These are phyloP conservation scores for Adoxophyes honmai DNA, from an alignment of 1,140 invertebrate species.

Conservation along the genomic window DNA sequence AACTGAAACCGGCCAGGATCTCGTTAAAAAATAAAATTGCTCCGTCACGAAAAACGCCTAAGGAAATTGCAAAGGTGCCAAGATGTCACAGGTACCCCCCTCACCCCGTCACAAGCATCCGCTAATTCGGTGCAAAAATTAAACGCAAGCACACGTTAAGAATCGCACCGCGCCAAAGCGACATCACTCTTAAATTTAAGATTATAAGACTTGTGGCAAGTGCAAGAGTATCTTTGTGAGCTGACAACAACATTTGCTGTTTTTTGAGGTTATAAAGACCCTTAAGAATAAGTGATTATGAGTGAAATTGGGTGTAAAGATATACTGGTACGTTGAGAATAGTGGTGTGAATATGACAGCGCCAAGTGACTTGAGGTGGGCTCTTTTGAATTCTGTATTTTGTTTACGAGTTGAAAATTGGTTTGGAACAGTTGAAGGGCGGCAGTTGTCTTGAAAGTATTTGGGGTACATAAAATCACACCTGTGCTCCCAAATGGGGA, in stretches of 20 bases:
- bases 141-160: background rate
- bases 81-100: background rate
- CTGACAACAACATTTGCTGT: background rate
- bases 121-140: slow-evolving; percentile 12
- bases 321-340: background rate
- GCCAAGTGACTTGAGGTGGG: slow-evolving; percentile 7
- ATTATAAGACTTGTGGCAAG: background rate
- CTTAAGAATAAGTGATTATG: background rate
- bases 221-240: background rate
- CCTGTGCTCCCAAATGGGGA: no score
- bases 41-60: background rate
- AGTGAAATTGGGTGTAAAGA: background rate
- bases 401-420: slow-evolving; percentile 4
- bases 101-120: background rate
- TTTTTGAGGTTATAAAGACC: background rate
- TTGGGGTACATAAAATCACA: no score
- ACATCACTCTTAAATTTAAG: background rate
- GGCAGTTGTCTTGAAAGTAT: no score
- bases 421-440: background rate
- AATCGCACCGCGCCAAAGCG: background rate
- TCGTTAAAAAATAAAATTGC: no score
- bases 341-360: slow-evolving; percentile 7
- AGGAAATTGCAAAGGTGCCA: slow-evolving; percentile 10
- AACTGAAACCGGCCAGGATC: no score
- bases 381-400: slow-evolving; percentile 12